A percentile compares a stretch with the other conserved stretches of the same genome.
These are phyloP conservation scores for Lissocephala sabroskyi DNA, from an alignment of 2,888 invertebrate species.

Conservation along the genomic window DNA sequence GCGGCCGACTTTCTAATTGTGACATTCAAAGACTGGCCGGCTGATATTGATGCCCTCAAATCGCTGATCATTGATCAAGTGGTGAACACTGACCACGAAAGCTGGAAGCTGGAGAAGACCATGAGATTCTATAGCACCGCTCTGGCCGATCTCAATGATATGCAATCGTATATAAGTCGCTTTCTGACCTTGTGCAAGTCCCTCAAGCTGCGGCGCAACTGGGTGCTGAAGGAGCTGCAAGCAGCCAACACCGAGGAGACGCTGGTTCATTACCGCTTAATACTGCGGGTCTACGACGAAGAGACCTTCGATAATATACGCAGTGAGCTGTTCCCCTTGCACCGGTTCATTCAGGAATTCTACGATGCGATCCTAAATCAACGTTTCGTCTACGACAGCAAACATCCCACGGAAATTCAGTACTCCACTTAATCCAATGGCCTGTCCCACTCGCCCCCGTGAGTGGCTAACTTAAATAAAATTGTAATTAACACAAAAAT, in stretches of 20 bases:
- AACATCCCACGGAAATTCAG: neutral
- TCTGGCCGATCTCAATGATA: neutral
- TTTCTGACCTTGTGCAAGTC: neutral
- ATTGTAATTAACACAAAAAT: slow-evolving; percentile 49
- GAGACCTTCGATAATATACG: neutral
- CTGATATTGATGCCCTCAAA: neutral
- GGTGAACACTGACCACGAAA: neutral
- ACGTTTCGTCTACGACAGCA: neutral
- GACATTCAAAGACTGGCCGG: neutral
- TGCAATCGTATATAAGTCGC: neutral
- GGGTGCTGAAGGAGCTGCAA: neutral
- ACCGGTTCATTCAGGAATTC: neutral
- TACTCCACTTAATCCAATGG: too few relatives aligned
- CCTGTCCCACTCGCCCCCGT: too few relatives aligned
- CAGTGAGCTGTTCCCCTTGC: neutral
- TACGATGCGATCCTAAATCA: neutral
- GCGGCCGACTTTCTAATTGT: neutral
- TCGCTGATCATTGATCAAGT: neutral
- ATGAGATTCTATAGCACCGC: neutral
- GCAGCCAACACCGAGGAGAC: neutral
- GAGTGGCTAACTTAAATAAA: too few relatives aligned
- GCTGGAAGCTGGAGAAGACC: neutral
- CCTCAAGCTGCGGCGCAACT: neutral
- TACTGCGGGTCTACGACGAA: neutral
- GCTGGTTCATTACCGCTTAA: neutral